These are phyloP conservation scores for Cataglyphis altisquamis DNA, from an alignment of 2,888 invertebrate genomes.

Conservation along the genomic window DNA sequence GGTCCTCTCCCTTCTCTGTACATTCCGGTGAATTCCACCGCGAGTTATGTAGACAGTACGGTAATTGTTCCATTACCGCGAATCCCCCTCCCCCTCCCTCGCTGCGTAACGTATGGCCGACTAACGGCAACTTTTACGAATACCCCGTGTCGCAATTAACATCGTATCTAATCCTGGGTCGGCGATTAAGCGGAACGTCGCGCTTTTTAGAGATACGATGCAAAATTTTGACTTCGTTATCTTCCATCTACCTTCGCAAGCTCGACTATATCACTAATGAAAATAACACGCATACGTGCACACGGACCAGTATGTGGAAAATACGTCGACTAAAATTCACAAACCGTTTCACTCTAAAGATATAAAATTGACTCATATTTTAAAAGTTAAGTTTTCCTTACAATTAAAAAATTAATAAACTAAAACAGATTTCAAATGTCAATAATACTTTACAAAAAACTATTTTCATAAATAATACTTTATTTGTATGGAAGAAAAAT, in stretches of 20 bases:
- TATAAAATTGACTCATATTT: neutral
- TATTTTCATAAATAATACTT: neutral
- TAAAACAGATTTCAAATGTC: neutral
- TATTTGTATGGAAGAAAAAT: neutral
- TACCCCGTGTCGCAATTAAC: slow-evolving; percentile 47
- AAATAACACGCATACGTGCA: slow-evolving; percentile 13
- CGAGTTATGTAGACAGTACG: slow-evolving; percentile 60
- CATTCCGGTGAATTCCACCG: slow-evolving; percentile 58
- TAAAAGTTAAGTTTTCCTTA: neutral
- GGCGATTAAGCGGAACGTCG: slow-evolving; percentile 47
- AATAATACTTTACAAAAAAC: neutral
- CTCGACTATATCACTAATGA: slow-evolving; percentile 31
- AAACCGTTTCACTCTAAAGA: neutral
- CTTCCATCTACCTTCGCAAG: slow-evolving; percentile 1
- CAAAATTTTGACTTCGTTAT: slow-evolving; percentile 34
- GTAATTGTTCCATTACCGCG: slow-evolving; percentile 61
- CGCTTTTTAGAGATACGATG: slow-evolving; percentile 17
- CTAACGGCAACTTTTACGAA: slow-evolving; percentile 51
- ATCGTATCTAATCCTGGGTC: slow-evolving; percentile 15
- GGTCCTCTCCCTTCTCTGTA: slow-evolving; percentile 22
- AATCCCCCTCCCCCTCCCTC: neutral
- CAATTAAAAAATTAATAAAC: neutral
- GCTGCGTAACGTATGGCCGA: slow-evolving; percentile 41
- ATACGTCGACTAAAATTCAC: neutral
- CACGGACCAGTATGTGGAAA: neutral